phyloP scores from a whole-genome alignment of 2,888 invertebrate species.

The Nemotelus nigrinus region DNA sequence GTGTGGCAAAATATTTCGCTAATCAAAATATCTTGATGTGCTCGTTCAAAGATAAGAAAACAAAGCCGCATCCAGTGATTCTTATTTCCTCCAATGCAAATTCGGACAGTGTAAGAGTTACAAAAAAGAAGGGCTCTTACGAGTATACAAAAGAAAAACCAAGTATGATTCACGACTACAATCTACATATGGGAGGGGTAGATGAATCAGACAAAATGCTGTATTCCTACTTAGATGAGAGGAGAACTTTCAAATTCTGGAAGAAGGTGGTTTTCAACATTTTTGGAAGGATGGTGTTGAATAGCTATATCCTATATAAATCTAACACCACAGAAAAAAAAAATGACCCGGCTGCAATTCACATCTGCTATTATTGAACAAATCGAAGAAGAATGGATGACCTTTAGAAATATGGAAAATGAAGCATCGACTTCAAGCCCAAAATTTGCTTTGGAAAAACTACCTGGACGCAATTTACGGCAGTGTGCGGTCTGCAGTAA shows the following conservation, averaged over 20 bases:
- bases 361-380: constrained; percentile 52
- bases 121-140: constrained; percentile 21
- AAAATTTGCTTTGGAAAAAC: constrained; percentile 49
- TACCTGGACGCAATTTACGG: constrained; percentile 52
- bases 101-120: constrained; percentile 16
- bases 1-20: constrained; percentile 9
- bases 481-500: constrained; percentile 43
- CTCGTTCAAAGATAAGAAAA: constrained; percentile 14
- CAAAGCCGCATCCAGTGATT: background rate
- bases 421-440: constrained; percentile 44
- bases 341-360: constrained; percentile 52
- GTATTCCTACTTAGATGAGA: constrained; percentile 54
- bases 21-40: constrained; percentile 14
- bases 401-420: constrained; percentile 38
- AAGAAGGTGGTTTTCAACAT: constrained; percentile 55
- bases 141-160: constrained; percentile 50
- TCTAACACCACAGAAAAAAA: constrained; percentile 51
- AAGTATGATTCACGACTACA: constrained; percentile 52
- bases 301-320: constrained; percentile 54
- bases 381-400: constrained; percentile 52
- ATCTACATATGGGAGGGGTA: constrained; percentile 54
- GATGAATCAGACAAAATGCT: constrained; percentile 55
- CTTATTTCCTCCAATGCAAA: constrained; percentile 22
- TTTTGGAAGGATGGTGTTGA: constrained; percentile 54
- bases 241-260: constrained; percentile 54